phyloP scores from a whole-genome alignment of 2,888 invertebrate genomes.

The Ochropacha duplaris region DNA sequence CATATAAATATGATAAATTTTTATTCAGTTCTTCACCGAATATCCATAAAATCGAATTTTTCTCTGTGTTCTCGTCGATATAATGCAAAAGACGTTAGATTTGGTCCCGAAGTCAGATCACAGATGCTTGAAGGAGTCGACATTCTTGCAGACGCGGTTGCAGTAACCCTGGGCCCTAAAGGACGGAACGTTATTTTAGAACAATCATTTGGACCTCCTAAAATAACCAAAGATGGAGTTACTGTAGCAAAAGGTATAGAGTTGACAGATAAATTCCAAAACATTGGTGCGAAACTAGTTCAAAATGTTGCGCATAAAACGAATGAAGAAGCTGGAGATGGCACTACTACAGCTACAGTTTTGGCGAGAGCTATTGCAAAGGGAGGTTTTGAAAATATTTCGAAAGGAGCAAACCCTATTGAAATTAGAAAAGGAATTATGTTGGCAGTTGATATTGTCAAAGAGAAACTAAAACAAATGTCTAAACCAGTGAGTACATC shows the following conservation, averaged over 20 bases:
- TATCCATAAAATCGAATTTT: constrained; percentile 21
- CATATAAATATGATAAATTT: constrained; percentile 46
- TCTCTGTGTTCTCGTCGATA: constrained; percentile 25
- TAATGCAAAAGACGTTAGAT: constrained; percentile 97
- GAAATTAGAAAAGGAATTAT: constrained; percentile 96
- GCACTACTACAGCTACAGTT: constrained; percentile 99
- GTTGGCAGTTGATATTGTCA: constrained; percentile 96
- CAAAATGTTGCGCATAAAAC: constrained; percentile 99
- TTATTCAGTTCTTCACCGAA: constrained; percentile 18
- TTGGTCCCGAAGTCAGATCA: constrained; percentile 97
- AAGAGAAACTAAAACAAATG: constrained; percentile 90
- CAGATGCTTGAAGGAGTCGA: constrained; percentile 99
- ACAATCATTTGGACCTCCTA: constrained; percentile 98
- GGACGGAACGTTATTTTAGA: constrained; percentile 99
- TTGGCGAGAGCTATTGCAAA: constrained; percentile 98
- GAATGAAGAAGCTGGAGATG: constrained; percentile 99
- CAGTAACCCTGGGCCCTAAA: constrained; percentile 99
- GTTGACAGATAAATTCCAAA: constrained; percentile 98
- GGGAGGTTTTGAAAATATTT: constrained; percentile 98
- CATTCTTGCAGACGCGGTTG: constrained; percentile 98
- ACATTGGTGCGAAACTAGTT: constrained; percentile 98
- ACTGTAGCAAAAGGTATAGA: constrained; percentile 99
- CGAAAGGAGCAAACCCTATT: constrained; percentile 97
- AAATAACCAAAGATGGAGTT: constrained; percentile 99
- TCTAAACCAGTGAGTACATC: constrained; percentile 97